Conservation (phyloP, 2,113 vertebrate genomes). For the Tachysurus vachellii region DNA sequence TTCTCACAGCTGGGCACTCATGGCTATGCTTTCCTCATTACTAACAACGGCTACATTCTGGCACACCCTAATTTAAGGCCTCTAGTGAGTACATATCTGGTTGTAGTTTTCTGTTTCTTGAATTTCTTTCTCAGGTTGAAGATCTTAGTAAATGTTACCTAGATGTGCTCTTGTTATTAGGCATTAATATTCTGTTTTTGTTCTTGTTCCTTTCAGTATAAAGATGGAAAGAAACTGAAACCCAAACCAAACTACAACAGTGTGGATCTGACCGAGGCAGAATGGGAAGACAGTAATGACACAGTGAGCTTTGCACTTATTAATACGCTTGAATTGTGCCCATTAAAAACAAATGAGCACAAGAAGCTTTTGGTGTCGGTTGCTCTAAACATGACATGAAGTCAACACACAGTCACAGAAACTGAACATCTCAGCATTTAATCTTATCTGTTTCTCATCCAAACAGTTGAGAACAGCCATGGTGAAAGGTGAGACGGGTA, state of each 20-base stretch:
- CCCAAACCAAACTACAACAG: slow-evolving; percentile 98
- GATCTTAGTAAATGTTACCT: background rate
- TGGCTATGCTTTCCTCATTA: slow-evolving; percentile 93
- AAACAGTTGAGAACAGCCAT: slow-evolving; percentile 88
- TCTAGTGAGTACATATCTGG: slow-evolving; percentile 76
- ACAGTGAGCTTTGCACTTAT: slow-evolving; percentile 63
- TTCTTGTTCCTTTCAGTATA: slow-evolving; percentile 73
- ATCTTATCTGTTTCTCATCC: background rate
- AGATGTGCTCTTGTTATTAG: background rate
- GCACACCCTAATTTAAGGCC: slow-evolving; percentile 94
- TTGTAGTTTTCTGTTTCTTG: background rate
- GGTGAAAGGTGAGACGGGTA: slow-evolving; percentile 90
- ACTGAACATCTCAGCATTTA: background rate
- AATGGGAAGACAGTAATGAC: slow-evolving; percentile 91
- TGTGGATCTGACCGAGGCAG: slow-evolving; percentile 92
- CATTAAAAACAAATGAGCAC: background rate
- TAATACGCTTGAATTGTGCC: background rate
- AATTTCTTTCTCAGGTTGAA: background rate
- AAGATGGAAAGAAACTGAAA: slow-evolving; percentile 89
- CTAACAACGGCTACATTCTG: slow-evolving; percentile 96
- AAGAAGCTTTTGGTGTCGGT: background rate
- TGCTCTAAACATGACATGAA: background rate
- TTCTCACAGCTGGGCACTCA: slow-evolving; percentile 86
- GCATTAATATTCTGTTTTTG: background rate
- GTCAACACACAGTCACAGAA: background rate